These are phyloP conservation scores for Agrochola macilenta DNA, from an alignment of 2,888 invertebrate species.

Conservation along the genomic window DNA sequence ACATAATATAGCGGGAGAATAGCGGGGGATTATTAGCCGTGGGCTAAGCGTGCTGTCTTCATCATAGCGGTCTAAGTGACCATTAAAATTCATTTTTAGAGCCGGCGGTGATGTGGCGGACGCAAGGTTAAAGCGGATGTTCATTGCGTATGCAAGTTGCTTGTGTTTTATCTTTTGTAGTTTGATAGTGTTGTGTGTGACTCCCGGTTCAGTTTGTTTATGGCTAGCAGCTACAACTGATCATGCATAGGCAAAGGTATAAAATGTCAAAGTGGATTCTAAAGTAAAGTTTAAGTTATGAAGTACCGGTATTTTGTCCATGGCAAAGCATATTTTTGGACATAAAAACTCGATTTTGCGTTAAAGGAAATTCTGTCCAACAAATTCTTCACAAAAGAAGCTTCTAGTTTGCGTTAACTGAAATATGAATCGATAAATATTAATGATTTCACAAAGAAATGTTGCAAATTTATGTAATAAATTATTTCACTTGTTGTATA, in stretches of 20 bases:
- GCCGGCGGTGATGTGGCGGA: constrained; percentile 70
- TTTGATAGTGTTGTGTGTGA: constrained; percentile 31
- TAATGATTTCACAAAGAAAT: no score
- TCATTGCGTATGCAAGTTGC: constrained; percentile 53
- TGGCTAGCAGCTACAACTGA: neutral
- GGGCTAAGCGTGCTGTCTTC: constrained; percentile 77
- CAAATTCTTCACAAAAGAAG: neutral
- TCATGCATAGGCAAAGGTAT: neutral
- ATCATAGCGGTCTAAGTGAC: constrained; percentile 83
- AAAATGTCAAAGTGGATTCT: neutral
- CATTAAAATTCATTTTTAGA: constrained; percentile 87
- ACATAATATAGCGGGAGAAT: constrained; percentile 64
- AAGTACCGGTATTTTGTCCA: neutral
- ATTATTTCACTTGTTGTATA: neutral
- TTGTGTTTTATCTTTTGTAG: constrained; percentile 55
- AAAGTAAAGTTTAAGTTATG: no score
- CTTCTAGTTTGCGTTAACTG: neutral
- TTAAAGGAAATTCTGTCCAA: neutral
- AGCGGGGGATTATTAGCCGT: constrained; percentile 69
- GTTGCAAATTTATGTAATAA: no score
- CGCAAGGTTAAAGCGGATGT: constrained; percentile 51
- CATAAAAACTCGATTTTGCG: neutral
- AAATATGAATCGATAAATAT: no score
- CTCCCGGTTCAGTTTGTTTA: neutral
- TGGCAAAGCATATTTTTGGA: neutral